Percentiles rank a stretch among this genome's conserved stretches.
Conservation (phyloP, 1,140 invertebrate species). For the Drosophila biarmipes region DNA sequence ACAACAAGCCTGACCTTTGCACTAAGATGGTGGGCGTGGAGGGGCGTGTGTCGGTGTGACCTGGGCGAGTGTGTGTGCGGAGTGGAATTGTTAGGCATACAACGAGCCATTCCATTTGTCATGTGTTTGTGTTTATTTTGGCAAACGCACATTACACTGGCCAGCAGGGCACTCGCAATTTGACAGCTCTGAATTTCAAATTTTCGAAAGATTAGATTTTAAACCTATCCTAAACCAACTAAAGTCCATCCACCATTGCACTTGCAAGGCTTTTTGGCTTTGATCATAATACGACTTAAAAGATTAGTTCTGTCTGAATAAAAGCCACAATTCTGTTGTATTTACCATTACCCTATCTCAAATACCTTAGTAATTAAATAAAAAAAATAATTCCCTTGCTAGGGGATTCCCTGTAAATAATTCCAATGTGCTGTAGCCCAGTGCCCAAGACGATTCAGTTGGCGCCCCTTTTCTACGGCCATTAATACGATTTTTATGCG, state of each 20-base stretch:
- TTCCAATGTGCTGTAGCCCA: not conserved
- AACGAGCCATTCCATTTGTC: slow-evolving; percentile 65
- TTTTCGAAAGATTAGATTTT: not conserved
- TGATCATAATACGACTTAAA: too few species aligned
- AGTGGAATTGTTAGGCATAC: slow-evolving; percentile 55
- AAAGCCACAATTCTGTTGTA: not conserved
- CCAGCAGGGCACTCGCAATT: not conserved
- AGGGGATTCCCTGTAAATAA: not conserved
- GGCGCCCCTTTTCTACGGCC: slow-evolving; percentile 27
- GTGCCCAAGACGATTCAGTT: slow-evolving; percentile 19
- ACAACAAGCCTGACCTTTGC: slow-evolving; percentile 67
- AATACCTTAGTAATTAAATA: not conserved
- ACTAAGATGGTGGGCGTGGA: slow-evolving; percentile 53
- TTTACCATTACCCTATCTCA: not conserved
- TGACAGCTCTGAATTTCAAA: not conserved
- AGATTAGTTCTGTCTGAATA: too few species aligned
- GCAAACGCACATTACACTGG: slow-evolving; percentile 46
- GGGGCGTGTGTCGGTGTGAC: slow-evolving; percentile 9
- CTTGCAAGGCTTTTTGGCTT: too few species aligned
- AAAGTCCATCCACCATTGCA: too few species aligned
- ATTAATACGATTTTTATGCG: slow-evolving; percentile 38
- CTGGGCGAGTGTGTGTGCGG: slow-evolving; percentile 10
- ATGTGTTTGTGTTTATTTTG: slow-evolving; percentile 69
- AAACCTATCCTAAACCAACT: too few species aligned
- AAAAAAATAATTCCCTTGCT: not conserved